Conservation (phyloP, 2,113 vertebrate species). For the Grammomys surdaster region DNA sequence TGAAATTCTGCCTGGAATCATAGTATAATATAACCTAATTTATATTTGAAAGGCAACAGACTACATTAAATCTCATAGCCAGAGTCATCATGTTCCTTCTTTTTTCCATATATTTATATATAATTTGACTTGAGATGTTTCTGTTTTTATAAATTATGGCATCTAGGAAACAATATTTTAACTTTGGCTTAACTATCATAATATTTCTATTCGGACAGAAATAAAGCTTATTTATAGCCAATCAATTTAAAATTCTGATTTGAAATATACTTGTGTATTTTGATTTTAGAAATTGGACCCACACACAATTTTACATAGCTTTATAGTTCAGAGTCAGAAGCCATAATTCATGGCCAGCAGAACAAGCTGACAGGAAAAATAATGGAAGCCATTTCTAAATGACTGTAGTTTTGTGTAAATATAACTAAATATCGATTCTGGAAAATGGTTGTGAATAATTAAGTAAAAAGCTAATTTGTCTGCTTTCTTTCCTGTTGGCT, state of each 20-base stretch:
- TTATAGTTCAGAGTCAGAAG: background rate
- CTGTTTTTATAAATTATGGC: background rate
- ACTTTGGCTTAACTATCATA: background rate
- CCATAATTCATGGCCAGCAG: slow-evolving; percentile 24
- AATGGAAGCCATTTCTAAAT: slow-evolving; percentile 17
- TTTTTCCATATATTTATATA: background rate
- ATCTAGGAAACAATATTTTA: slow-evolving; percentile 33
- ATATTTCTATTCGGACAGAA: background rate
- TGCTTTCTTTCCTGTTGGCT: slow-evolving; percentile 4
- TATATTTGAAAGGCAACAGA: slow-evolving; percentile 14
- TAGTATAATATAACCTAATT: background rate
- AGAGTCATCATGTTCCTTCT: background rate
- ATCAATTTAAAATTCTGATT: slow-evolving; percentile 15
- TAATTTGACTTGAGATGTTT: background rate
- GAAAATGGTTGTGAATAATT: slow-evolving; percentile 43
- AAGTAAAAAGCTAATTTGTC: slow-evolving; percentile 40
- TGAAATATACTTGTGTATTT: background rate
- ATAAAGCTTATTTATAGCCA: slow-evolving; percentile 5
- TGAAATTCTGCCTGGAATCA: background rate
- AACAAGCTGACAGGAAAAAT: slow-evolving; percentile 22
- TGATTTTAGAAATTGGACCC: slow-evolving; percentile 13
- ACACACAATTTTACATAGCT: background rate
- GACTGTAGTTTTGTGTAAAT: background rate
- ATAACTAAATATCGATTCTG: background rate
- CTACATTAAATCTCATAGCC: background rate